Evolutionary conservation across 1,140 invertebrate species (phyloP).

Genomic region (Ips nitidus): DNA sequence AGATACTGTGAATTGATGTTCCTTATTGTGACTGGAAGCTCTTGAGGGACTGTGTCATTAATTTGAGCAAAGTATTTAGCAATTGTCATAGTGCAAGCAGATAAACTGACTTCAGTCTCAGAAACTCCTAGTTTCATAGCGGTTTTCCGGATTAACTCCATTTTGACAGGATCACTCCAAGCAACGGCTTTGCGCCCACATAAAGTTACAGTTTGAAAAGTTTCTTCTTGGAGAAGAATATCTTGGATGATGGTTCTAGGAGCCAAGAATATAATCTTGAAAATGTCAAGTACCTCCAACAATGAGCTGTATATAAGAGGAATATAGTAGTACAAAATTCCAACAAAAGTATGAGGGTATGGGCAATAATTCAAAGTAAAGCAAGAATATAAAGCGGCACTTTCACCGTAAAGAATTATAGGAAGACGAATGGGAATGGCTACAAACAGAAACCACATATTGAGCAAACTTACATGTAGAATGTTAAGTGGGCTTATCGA

Average conservation of each 20-base stretch:
- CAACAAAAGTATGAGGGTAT: constrained; percentile 53
- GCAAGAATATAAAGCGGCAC: constrained; percentile 50
- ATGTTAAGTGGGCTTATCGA: constrained; percentile 54
- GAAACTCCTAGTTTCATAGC: constrained; percentile 63
- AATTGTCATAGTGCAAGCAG: constrained; percentile 62
- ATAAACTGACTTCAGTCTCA: constrained; percentile 68
- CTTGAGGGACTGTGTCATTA: constrained; percentile 52
- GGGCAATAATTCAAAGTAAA: constrained; percentile 50
- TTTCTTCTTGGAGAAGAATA: constrained; percentile 56
- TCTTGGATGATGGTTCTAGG: constrained; percentile 63
- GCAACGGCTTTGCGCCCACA: constrained; percentile 76
- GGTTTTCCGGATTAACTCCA: constrained; percentile 56
- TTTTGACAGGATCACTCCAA: constrained; percentile 70
- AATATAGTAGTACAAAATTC: constrained; percentile 58
- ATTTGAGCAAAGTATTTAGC: constrained; percentile 64
- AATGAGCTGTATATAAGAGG: constrained; percentile 59
- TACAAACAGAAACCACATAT: constrained; percentile 48
- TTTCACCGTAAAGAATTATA: constrained; percentile 52
- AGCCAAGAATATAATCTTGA: constrained; percentile 57
- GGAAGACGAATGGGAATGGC: constrained; percentile 51
- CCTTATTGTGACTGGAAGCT: constrained; percentile 53
- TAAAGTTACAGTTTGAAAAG: constrained; percentile 68
- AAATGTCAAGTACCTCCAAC: constrained; percentile 60
- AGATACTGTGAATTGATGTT: constrained; percentile 52
- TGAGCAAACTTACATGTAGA: constrained; percentile 42